These are phyloP conservation scores for Butorides virescens DNA, from an alignment of 2,113 vertebrate genomes.

Conservation along the genomic window DNA sequence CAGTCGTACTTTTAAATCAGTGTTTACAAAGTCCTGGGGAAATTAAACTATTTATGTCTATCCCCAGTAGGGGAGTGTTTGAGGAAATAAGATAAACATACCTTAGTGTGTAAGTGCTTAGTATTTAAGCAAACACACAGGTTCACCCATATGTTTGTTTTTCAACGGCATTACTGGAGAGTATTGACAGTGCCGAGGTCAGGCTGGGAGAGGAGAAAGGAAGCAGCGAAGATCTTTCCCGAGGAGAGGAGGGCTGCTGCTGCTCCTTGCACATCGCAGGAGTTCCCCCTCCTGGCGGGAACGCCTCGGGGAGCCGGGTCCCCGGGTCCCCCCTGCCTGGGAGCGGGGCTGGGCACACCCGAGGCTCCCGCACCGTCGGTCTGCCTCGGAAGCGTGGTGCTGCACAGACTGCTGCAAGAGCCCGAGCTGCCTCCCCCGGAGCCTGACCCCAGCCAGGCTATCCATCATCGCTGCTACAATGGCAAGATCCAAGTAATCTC, in stretches of 20 bases:
- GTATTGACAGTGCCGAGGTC: not conserved
- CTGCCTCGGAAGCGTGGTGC: not conserved
- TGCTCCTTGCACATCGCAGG: not conserved
- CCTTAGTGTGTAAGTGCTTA: not conserved
- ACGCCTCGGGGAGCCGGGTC: fast-evolving
- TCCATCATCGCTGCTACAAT: not conserved
- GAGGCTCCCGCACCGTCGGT: not conserved
- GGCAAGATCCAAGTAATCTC: not conserved
- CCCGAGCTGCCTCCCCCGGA: not conserved
- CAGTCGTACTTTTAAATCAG: not conserved
- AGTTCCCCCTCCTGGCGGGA: not conserved
- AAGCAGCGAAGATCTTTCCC: not conserved
- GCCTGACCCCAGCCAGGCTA: not conserved
- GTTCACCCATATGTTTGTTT: not conserved
- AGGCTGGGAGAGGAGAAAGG: not conserved
- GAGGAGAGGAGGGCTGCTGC: not conserved
- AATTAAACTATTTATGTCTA: not conserved
- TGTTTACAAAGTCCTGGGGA: not conserved
- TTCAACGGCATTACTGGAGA: not conserved
- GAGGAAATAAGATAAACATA: not conserved
- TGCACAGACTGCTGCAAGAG: not conserved
- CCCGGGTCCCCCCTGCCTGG: not conserved
- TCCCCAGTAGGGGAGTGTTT: not conserved
- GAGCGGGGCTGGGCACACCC: not conserved
- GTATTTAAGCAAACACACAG: not conserved